Evolutionary conservation across 2,797 vertebrate genomes (phyloP).

Genomic region (Hyperoplus immaculatus): DNA sequence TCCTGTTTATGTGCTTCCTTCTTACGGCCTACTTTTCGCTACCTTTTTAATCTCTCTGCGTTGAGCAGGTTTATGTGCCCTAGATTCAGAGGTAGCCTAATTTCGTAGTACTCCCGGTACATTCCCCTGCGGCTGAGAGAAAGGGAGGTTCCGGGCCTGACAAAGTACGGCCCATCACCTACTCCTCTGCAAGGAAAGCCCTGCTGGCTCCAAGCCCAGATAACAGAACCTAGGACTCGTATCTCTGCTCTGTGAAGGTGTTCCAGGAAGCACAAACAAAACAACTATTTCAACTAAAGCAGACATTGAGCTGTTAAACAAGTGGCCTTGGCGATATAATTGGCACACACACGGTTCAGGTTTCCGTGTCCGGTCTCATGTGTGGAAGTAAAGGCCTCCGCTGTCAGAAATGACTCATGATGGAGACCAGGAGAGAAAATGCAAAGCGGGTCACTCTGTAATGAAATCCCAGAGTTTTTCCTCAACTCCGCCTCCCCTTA

Average conservation of each 20-base stretch:
- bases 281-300: constrained; percentile 14
- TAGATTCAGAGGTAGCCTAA: constrained; percentile 35
- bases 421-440: constrained; percentile 26
- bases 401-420: constrained; percentile 54
- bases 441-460: constrained; percentile 48
- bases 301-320: constrained; percentile 8
- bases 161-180: constrained; percentile 66
- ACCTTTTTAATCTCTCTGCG: constrained; percentile 27
- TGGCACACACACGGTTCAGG: constrained; percentile 21
- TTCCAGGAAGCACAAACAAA: constrained; percentile 63
- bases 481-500: constrained; percentile 23
- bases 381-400: constrained; percentile 29
- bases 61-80: constrained; percentile 32
- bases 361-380: constrained; percentile 43
- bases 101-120: constrained; percentile 41
- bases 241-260: constrained; percentile 63
- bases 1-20: constrained; percentile 22
- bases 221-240: constrained; percentile 44
- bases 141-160: constrained; percentile 66
- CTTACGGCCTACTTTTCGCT: constrained; percentile 10
- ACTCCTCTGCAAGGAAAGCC: constrained; percentile 70
- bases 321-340: constrained; percentile 46
- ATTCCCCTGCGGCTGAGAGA: constrained; percentile 50
- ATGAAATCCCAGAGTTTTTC: constrained; percentile 49
- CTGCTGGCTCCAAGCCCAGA: constrained; percentile 74